Evolutionary conservation across 64 coral and sea anemone genomes (phyloP).

Genomic region (Cladopsammia gracilis): DNA sequence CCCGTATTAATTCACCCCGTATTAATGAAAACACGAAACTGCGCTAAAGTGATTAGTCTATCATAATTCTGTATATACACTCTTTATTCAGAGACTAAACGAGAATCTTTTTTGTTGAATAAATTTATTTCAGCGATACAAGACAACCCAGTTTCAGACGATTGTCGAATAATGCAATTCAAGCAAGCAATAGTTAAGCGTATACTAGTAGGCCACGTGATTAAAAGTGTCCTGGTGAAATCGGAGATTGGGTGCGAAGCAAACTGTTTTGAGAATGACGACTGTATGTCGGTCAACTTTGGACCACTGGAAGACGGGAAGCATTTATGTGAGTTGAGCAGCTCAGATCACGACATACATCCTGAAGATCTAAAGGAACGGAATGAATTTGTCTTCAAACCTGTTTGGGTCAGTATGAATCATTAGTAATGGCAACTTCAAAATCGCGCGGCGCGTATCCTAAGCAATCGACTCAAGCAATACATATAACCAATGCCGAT

Average conservation of each 20-base stretch:
- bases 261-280: background rate
- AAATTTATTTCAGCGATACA: background rate
- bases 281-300: background rate
- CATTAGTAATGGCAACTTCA: no score
- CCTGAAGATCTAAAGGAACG: background rate
- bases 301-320: background rate
- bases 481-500: no score
- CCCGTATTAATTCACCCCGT: no score
- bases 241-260: background rate
- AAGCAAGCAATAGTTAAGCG: background rate
- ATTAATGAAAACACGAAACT: no score
- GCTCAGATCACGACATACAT: background rate
- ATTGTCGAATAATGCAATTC: background rate
- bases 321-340: slow-evolving; percentile 12
- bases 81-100: no score
- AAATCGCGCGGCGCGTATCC: no score
- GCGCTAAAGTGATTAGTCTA: no score
- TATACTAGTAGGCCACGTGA: background rate
- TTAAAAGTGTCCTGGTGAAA: background rate
- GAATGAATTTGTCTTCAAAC: background rate
- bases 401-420: background rate
- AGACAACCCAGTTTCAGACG: background rate
- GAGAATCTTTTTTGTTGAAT: no score
- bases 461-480: no score
- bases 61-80: no score